These are phyloP conservation scores for Bombus affinis DNA, from an alignment of 1,140 invertebrate species.

Conservation along the genomic window DNA sequence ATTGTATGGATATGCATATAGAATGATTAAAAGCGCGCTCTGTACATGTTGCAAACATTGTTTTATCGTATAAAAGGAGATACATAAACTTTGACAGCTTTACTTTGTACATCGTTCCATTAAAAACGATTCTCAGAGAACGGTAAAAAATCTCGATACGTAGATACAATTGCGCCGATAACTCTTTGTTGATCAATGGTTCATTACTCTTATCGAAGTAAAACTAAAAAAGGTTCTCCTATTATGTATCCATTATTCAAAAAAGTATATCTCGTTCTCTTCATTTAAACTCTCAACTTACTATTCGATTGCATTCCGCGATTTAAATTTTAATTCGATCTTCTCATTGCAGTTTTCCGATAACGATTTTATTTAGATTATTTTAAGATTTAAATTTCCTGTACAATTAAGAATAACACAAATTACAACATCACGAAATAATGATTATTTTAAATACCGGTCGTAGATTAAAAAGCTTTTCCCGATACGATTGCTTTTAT, in stretches of 20 bases:
- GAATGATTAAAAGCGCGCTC: not conserved
- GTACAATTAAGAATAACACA: not conserved
- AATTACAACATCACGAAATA: not conserved
- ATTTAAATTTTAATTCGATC: not conserved
- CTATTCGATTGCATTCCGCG: not conserved
- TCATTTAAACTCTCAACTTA: not conserved
- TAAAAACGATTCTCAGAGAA: not conserved
- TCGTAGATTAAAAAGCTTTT: too few species aligned
- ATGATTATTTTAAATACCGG: too few species aligned
- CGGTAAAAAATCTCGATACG: not conserved
- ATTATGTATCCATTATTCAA: not conserved
- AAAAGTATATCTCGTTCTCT: not conserved
- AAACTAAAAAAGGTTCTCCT: not conserved
- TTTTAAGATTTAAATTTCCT: not conserved
- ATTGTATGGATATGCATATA: not conserved
- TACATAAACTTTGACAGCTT: constrained; percentile 18
- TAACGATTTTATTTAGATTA: not conserved
- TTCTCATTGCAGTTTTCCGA: not conserved
- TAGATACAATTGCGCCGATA: not conserved
- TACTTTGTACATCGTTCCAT: constrained; percentile 2
- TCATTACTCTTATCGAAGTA: not conserved
- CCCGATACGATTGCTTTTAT: too few species aligned
- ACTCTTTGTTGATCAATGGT: constrained; percentile 3
- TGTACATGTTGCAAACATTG: not conserved
- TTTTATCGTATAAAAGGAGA: constrained; percentile 8